These are phyloP conservation scores for Acridotheres tristis DNA, from an alignment of 2,797 vertebrate genomes.

Conservation along the genomic window DNA sequence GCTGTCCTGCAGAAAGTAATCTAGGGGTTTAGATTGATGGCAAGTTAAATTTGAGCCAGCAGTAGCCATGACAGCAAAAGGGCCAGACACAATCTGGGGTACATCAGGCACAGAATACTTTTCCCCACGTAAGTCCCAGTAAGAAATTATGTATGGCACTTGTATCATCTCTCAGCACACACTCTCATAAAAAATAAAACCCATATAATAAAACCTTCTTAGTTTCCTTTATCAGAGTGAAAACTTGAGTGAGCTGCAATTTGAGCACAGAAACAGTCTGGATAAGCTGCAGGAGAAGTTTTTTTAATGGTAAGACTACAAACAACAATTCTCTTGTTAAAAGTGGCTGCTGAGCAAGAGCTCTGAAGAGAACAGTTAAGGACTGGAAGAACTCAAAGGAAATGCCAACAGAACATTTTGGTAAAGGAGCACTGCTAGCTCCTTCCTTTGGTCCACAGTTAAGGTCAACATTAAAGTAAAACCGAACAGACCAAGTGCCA, in stretches of 20 bases:
- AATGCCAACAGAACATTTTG: neutral
- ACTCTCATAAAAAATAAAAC: neutral
- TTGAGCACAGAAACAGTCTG: neutral
- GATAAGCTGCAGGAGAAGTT: neutral
- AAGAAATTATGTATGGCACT: neutral
- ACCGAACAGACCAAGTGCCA: neutral
- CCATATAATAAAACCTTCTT: neutral
- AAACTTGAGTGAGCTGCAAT: neutral
- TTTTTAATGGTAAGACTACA: neutral
- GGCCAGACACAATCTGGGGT: fast-evolving
- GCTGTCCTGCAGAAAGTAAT: neutral
- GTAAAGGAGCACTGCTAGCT: neutral
- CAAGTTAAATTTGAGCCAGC: neutral
- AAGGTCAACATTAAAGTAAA: neutral
- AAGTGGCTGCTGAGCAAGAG: neutral
- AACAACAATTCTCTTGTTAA: neutral
- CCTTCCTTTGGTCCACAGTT: neutral
- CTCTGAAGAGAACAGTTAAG: neutral
- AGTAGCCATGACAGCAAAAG: neutral
- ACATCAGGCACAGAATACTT: neutral
- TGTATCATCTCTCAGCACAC: neutral
- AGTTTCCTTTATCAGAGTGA: neutral
- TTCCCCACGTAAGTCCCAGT: neutral
- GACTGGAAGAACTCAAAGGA: neutral
- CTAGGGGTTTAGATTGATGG: neutral